Percentiles rank a stretch among this genome's conserved stretches.
phyloP scores from a whole-genome alignment of 2,888 invertebrate species.

The Ephialtes manifestator region DNA sequence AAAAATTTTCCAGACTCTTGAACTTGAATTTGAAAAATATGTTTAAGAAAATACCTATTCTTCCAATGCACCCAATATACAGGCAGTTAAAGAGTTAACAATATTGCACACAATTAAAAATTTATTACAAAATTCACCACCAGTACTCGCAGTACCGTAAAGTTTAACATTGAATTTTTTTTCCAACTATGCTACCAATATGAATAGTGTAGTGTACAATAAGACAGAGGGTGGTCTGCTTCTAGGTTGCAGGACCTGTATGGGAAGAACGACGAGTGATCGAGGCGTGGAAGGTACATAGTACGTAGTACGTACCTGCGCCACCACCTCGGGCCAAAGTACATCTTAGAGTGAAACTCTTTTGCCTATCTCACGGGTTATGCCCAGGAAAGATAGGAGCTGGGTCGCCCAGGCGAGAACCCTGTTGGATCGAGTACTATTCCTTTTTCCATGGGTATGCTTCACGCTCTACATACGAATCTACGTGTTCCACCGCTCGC shows the following conservation, averaged over 20 bases:
- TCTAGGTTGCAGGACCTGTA: neutral
- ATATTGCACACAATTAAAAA: too few species aligned
- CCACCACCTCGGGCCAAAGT: conserved; percentile 49
- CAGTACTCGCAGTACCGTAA: too few species aligned
- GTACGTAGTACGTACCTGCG: conserved; percentile 26
- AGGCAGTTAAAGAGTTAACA: too few species aligned
- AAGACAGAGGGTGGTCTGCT: neutral
- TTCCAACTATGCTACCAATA: neutral
- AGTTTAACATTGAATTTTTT: too few species aligned
- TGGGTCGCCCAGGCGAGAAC: conserved; percentile 44
- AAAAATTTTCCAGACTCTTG: too few species aligned
- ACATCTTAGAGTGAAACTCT: conserved; percentile 68
- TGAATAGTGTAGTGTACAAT: neutral
- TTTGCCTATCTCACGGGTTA: conserved; percentile 66
- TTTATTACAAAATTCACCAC: too few species aligned
- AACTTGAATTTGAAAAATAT: too few species aligned
- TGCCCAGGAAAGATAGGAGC: conserved; percentile 60
- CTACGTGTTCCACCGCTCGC: conserved; percentile 64
- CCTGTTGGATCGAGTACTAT: conserved; percentile 42
- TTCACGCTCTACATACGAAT: conserved; percentile 71
- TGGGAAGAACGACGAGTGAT: neutral
- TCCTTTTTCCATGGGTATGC: conserved; percentile 62
- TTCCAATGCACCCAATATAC: neutral
- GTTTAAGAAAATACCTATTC: too few species aligned
- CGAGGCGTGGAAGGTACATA: conserved; percentile 23